Percentiles rank a stretch among this genome's conserved stretches.
Conservation (phyloP, 2,113 vertebrate species). For the Macrotus californicus region DNA sequence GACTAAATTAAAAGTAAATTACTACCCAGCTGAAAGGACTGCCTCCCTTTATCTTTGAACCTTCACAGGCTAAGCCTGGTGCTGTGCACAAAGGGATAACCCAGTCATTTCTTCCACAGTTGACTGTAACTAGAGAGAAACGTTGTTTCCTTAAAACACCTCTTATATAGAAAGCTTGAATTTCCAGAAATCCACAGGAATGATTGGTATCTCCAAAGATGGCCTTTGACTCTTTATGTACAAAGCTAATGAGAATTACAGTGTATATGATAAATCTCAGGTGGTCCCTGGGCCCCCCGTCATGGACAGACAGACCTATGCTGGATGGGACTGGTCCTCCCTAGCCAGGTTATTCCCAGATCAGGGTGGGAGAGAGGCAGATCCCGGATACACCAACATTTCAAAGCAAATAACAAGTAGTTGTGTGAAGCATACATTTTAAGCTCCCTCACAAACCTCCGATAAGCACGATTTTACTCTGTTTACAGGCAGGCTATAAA, state of each 20-base stretch:
- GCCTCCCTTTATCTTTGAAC: background rate
- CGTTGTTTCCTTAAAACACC: background rate
- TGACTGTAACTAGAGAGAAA: background rate
- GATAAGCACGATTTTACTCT: slow-evolving; percentile 12
- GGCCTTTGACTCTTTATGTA: background rate
- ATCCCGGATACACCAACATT: background rate
- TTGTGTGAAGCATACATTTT: background rate
- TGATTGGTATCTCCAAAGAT: background rate
- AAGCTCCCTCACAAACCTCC: slow-evolving; percentile 6
- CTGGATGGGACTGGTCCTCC: too few species aligned
- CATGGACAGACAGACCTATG: background rate
- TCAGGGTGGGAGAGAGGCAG: background rate
- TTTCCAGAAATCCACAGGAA: slow-evolving; percentile 20
- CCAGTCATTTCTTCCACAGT: background rate
- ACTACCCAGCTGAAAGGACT: background rate
- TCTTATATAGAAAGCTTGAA: background rate
- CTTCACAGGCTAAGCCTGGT: background rate
- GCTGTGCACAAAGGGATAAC: background rate
- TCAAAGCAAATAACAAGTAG: background rate
- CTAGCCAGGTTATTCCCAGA: background rate
- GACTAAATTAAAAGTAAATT: background rate
- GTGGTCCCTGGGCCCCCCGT: background rate
- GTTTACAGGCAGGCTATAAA: background rate
- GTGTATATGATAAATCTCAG: background rate
- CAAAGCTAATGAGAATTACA: background rate